These are phyloP conservation scores for Phrixothrix hirtus DNA, from an alignment of 2,888 invertebrate species.

Conservation along the genomic window DNA sequence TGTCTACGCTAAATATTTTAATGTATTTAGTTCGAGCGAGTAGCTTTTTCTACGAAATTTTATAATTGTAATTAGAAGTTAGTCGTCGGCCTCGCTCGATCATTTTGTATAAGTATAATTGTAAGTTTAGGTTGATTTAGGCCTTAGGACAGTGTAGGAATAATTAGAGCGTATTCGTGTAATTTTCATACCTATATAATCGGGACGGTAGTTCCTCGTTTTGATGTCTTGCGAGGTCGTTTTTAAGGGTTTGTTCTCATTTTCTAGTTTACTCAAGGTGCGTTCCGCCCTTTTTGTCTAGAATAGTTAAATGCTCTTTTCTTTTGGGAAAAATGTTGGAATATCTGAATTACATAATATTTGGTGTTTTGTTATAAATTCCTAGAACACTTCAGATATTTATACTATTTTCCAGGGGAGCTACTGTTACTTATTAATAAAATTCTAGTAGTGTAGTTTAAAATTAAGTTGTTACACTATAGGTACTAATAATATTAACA, in stretches of 20 bases:
- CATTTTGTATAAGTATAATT: constrained; percentile 13
- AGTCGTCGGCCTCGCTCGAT: constrained; percentile 22
- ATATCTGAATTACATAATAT: no score
- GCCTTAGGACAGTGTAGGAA: constrained; percentile 23
- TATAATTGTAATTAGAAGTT: constrained; percentile 4
- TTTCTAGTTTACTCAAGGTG: constrained; percentile 53
- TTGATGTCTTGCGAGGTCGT: constrained; percentile 54
- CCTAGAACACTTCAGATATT: background rate
- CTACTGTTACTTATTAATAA: constrained; percentile 9
- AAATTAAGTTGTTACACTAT: constrained; percentile 16
- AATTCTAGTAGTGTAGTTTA: constrained; percentile 15
- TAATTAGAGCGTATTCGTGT: constrained; percentile 28
- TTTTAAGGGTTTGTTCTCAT: constrained; percentile 52
- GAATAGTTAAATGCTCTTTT: constrained; percentile 38
- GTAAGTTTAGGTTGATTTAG: constrained; percentile 24
- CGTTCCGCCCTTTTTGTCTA: constrained; percentile 51
- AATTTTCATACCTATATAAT: constrained; percentile 40
- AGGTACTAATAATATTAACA: constrained; percentile 9
- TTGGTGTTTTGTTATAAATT: constrained; percentile 6
- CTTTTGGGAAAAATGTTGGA: constrained; percentile 16
- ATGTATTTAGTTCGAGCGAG: constrained; percentile 41
- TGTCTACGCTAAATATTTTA: constrained; percentile 46
- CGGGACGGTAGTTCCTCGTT: constrained; percentile 55
- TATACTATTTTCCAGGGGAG: constrained; percentile 18
- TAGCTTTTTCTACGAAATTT: background rate